phyloP scores from a whole-genome alignment of 2,888 invertebrate genomes.

The Noctua pronuba region DNA sequence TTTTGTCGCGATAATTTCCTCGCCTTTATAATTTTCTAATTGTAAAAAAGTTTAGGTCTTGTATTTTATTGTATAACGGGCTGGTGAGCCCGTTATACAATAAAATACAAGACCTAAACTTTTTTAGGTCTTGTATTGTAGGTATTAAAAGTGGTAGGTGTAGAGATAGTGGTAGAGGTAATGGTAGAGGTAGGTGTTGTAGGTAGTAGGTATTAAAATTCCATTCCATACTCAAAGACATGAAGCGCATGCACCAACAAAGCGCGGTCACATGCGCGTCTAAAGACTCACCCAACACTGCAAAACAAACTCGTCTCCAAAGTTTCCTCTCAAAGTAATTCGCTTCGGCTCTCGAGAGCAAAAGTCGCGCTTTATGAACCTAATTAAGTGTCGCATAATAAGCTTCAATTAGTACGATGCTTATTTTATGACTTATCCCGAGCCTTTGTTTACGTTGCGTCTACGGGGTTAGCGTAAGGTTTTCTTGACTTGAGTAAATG shows the following conservation, averaged over 20 bases:
- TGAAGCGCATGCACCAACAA: slow-evolving; percentile 3
- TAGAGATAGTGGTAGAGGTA: too few species aligned
- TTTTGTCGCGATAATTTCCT: background rate
- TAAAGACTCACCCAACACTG: slow-evolving; percentile 33
- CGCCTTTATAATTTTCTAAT: background rate
- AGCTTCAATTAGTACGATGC: slow-evolving; percentile 72
- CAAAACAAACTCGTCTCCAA: slow-evolving; percentile 64
- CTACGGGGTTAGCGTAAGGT: slow-evolving; percentile 40
- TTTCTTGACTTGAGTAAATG: slow-evolving; percentile 26
- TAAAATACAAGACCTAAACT: background rate
- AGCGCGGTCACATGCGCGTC: slow-evolving; percentile 35
- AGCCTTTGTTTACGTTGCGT: slow-evolving; percentile 64
- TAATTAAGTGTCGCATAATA: slow-evolving; percentile 74
- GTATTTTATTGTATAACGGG: too few species aligned
- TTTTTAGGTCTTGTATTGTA: too few species aligned
- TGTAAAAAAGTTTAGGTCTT: background rate
- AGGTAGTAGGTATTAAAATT: slow-evolving; percentile 22
- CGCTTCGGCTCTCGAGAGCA: slow-evolving; percentile 69
- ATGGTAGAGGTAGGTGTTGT: too few species aligned
- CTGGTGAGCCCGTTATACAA: too few species aligned
- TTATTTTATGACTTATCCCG: slow-evolving; percentile 68
- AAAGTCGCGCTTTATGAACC: slow-evolving; percentile 71
- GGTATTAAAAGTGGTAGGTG: too few species aligned
- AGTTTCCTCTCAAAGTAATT: slow-evolving; percentile 67
- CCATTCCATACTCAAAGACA: too few species aligned